phyloP scores from a whole-genome alignment of 2,888 invertebrate species.

The Volucella zonaria region DNA sequence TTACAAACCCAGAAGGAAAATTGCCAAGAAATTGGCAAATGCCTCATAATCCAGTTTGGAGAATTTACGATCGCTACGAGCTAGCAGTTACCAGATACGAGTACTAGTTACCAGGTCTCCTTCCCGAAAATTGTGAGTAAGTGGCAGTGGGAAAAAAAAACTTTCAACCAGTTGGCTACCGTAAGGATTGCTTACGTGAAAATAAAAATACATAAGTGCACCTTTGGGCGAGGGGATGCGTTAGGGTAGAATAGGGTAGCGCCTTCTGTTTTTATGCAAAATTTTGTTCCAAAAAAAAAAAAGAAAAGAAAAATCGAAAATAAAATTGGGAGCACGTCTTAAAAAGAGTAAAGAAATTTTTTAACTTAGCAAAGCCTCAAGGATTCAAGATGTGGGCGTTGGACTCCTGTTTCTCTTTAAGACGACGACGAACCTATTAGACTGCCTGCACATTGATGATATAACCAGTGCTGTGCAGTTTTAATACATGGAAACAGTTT shows the following conservation, averaged over 20 bases:
- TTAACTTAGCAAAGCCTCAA: too few species aligned
- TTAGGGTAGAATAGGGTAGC: neutral
- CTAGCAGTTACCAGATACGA: neutral
- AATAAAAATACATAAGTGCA: slow-evolving; percentile 23
- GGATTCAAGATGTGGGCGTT: too few species aligned
- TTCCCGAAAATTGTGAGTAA: too few species aligned
- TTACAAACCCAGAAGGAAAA: slow-evolving; percentile 40
- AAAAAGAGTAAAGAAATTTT: too few species aligned
- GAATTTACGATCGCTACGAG: slow-evolving; percentile 62
- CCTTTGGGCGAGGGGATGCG: slow-evolving; percentile 22
- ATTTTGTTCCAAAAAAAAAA: slow-evolving; percentile 10
- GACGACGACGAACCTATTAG: too few species aligned
- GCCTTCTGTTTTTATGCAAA: slow-evolving; percentile 39
- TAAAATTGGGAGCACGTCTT: too few species aligned
- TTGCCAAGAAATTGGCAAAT: slow-evolving; percentile 69
- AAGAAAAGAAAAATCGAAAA: slow-evolving; percentile 2
- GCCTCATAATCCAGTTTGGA: slow-evolving; percentile 67
- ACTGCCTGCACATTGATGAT: too few species aligned
- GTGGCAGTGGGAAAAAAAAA: slow-evolving; percentile 15
- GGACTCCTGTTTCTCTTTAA: too few species aligned
- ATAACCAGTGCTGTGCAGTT: too few species aligned
- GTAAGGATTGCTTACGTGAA: slow-evolving; percentile 35
- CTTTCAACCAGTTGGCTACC: slow-evolving; percentile 29
- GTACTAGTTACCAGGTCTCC: too few species aligned
- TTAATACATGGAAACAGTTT: too few species aligned